Percentiles rank a stretch among this genome's conserved stretches.
Conservation (phyloP, 2,888 invertebrate genomes). For the Ernsta delagoae region DNA sequence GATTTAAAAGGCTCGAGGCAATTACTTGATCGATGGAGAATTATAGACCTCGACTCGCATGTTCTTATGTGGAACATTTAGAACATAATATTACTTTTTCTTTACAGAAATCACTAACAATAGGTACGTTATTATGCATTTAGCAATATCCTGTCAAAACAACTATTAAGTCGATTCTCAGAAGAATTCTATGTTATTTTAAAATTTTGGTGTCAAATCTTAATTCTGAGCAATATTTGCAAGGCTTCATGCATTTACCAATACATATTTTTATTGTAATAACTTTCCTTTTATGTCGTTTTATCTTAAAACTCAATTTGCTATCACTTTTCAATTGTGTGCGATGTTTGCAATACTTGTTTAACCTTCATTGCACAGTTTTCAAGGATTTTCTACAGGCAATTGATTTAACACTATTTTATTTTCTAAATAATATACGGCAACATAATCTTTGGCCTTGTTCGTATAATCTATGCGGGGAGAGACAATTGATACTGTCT, state of each 20-base stretch:
- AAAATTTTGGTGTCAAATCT: neutral
- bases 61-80: slow-evolving; percentile 13
- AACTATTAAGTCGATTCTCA: too few relatives aligned
- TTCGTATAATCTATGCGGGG: slow-evolving; percentile 16
- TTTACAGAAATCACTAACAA: neutral
- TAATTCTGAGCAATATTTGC: slow-evolving; percentile 12
- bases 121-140: neutral
- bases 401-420: neutral
- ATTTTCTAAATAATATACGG: neutral
- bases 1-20: slow-evolving; percentile 51
- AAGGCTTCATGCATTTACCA: neutral
- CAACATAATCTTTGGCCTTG: slow-evolving; percentile 8
- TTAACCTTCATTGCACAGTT: slow-evolving; percentile 12
- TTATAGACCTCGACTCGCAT: slow-evolving; percentile 16
- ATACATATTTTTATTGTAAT: too few relatives aligned
- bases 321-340: slow-evolving; percentile 3
- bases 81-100: neutral
- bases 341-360: slow-evolving; percentile 17
- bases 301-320: neutral
- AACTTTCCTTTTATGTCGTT: too few relatives aligned
- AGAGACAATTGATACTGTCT: slow-evolving; percentile 31
- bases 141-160: neutral
- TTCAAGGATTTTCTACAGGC: neutral
- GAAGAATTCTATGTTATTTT: neutral
- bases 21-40: slow-evolving; percentile 49